Evolutionary conservation across 1,140 invertebrate genomes (phyloP), one percentile per base, ranked within the genome.

Genomic region (Aphaenogaster floridana): DNA sequence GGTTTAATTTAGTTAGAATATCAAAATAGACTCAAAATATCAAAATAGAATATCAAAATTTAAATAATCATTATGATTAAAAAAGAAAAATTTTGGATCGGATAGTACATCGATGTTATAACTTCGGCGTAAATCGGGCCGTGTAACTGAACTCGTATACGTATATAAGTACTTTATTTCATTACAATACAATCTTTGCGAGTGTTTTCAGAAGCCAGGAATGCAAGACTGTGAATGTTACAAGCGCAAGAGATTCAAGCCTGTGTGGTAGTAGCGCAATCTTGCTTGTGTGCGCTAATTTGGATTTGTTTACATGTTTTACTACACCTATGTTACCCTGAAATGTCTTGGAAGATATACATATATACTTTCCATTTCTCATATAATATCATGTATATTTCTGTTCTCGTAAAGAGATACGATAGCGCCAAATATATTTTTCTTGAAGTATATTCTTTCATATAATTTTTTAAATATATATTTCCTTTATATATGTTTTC

Each of bases 251-350:
- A 48, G 13, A 69, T 2, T 36, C 36, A n/a, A 63, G 54, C 34
- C 17, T 81, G 13, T 57, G 8, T 21, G n/a, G 5, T 72, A 64
- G 42, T 21, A 74, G 13, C 36, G 48, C 45, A 61, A 61, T 74
- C 13, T 68, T 83, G 78, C 36, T 36, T 84, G 54, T 50, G 13
- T 39, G 28, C 9, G 68, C 11, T 4, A 71, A 69, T 42, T 52
- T 81, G 21, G 9, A 28, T 63, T 81, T 81, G 48, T 57, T 28
- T 36, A 66, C 21, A 11, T 42, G 21, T 78, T 15, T 54, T 15
- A 15, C 57, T 45, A 28, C 34, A 54, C 3, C 9, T 66, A 34
- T 79, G 34, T 42, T 68, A 17, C 8, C 15, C 7, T 39, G n/a
- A 80, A 57, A 15, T 59, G 0, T 52, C n/a, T 34, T 63, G 50